Evolutionary conservation across 2,888 invertebrate genomes (phyloP), one percentile per base, ranked within the genome.

Genomic region (Ecdyonurus torrentis): DNA sequence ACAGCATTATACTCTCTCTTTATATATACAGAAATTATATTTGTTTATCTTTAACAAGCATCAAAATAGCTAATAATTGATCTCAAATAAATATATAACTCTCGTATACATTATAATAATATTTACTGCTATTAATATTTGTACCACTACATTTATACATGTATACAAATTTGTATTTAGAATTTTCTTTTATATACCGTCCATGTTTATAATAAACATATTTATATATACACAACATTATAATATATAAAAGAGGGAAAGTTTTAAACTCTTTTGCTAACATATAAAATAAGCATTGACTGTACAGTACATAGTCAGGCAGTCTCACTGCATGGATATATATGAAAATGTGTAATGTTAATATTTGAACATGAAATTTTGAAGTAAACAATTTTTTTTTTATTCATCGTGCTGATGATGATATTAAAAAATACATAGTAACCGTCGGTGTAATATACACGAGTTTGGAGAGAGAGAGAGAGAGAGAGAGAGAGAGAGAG

Each of bases 21-120:
- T 37, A 37, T n/a, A 37, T 15, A 37, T 5, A 37, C 15, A 37
- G 37, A 37, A 37, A 10, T 10, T 37, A 10, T 10, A 10, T 55
- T 55, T 55, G 55, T 55, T 55, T 55, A 55, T 55, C n/a, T 55
- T 55, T 55, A 55, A 20, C 55, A 55, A 55, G 55, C 55, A 55
- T n/a, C 20, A n/a, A 55, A 55, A 55, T 20, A 55, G 55, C 55
- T 55, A 55, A 55, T 55, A 55, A 55, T 55, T 55, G 55, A 55
- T 55, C 55, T 55, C 55, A 55, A 55, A 55, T n/a, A 55, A 10
- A 37, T 37, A 37, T 37, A 37, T 37, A 37, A 37, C 37, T 10
- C 37, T 37, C 37, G 37, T 37, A 37, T 37, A 37, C 37, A 15
- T 37, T 10, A 37, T 37, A 37, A 37, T 37, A 37, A 37, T 37